Evolutionary conservation across 2,113 vertebrate genomes (phyloP).

Genomic region (Paedocypris sp.): DNA sequence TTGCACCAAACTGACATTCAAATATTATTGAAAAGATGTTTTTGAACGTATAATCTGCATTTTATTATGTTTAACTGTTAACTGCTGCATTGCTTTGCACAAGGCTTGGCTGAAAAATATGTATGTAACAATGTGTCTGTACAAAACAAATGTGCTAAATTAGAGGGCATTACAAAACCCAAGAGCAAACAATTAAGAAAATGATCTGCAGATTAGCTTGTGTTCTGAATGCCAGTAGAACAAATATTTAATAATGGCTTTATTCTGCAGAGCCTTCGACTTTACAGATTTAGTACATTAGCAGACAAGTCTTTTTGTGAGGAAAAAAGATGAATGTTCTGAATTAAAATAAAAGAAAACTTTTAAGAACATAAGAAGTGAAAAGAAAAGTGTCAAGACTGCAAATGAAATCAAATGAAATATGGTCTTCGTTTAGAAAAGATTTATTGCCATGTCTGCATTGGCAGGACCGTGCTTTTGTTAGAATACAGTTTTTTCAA

Average conservation of each 20-base stretch:
- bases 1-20: background rate
- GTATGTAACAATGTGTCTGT: conserved; percentile 39
- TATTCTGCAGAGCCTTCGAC: too few relatives aligned
- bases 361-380: background rate
- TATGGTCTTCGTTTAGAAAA: conserved; percentile 2
- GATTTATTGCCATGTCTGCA: conserved; percentile 1
- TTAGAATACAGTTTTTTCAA: conserved; percentile 9
- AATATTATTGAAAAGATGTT: conserved; percentile 24
- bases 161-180: conserved; percentile 46
- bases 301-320: background rate
- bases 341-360: background rate
- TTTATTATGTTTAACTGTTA: conserved; percentile 37
- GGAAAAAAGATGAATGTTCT: background rate
- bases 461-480: conserved; percentile 2
- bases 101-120: conserved; percentile 27
- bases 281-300: conserved; percentile 11
- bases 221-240: conserved; percentile 16
- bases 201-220: conserved; percentile 11
- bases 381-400: background rate
- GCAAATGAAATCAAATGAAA: background rate
- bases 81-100: conserved; percentile 50
- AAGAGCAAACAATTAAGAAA: conserved; percentile 50
- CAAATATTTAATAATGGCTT: too few relatives aligned
- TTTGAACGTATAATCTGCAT: conserved; percentile 33
- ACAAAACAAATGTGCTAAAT: conserved; percentile 45